These are phyloP conservation scores for Podilymbus podiceps DNA, from an alignment of 2,113 vertebrate genomes.

Conservation along the genomic window DNA sequence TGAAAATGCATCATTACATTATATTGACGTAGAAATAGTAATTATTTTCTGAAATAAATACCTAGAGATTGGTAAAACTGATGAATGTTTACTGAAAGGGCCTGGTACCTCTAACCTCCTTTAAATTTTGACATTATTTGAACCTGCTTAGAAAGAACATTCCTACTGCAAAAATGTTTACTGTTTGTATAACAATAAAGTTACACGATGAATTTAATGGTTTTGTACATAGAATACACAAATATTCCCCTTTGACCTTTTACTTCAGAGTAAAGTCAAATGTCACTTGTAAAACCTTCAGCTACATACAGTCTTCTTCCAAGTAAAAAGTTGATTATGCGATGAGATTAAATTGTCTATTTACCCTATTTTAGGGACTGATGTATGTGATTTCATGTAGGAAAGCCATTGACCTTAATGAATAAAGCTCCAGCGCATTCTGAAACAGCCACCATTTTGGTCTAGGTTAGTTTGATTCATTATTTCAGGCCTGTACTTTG, in stretches of 20 bases:
- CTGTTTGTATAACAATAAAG: not conserved
- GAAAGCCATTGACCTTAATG: constrained; percentile 24
- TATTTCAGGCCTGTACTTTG: constrained; percentile 21
- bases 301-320: not conserved
- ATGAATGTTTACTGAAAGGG: not conserved
- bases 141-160: not conserved
- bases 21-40: not conserved
- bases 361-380: constrained; percentile 3
- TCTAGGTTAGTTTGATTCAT: constrained; percentile 27
- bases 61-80: not conserved
- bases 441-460: not conserved
- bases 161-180: not conserved
- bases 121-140: not conserved
- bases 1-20: not conserved
- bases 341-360: not conserved
- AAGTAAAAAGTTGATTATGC: not conserved
- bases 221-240: not conserved
- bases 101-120: not conserved
- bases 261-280: not conserved
- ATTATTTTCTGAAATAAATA: not conserved
- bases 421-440: not conserved
- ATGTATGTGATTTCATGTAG: not conserved
- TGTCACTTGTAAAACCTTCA: not conserved
- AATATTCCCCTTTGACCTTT: not conserved
- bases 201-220: not conserved